phyloP scores from a whole-genome alignment of 1,140 invertebrate genomes.

The Stenopsyche tienmushanensis region DNA sequence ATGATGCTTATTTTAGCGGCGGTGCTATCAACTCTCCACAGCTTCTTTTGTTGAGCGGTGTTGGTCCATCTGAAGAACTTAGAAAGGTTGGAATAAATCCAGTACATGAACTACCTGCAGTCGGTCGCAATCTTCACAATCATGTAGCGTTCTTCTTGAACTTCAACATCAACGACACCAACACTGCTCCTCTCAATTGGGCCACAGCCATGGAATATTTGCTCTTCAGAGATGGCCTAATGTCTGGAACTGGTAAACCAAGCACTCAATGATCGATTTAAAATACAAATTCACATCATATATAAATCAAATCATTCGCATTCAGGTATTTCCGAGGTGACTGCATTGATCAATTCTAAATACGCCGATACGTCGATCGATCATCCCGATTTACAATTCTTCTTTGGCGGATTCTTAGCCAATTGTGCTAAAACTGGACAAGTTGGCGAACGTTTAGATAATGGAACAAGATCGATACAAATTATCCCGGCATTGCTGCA shows the following conservation, averaged over 20 bases:
- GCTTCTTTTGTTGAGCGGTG: constrained; percentile 78
- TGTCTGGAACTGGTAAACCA: constrained; percentile 75
- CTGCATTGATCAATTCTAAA: constrained; percentile 79
- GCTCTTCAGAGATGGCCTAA: constrained; percentile 78
- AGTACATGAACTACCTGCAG: constrained; percentile 75
- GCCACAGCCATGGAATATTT: constrained; percentile 85
- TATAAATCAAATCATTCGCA: neutral
- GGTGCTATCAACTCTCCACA: constrained; percentile 81
- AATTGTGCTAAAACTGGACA: constrained; percentile 82
- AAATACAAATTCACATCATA: neutral
- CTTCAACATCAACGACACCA: constrained; percentile 80
- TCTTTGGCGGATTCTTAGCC: constrained; percentile 81
- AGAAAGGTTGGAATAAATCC: constrained; percentile 60
- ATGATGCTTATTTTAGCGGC: constrained; percentile 47
- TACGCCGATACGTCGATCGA: constrained; percentile 73
- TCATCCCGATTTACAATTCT: constrained; percentile 81
- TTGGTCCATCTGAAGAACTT: constrained; percentile 76
- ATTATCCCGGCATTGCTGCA: constrained; percentile 69
- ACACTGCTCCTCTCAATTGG: constrained; percentile 80
- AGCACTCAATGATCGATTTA: neutral
- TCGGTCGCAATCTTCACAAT: constrained; percentile 87
- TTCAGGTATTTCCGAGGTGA: constrained; percentile 76
- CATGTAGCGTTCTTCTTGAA: constrained; percentile 77
- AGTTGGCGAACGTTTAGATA: constrained; percentile 71
- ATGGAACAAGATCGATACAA: constrained; percentile 62